A percentile compares a stretch with the other conserved stretches of the same genome.
Evolutionary conservation across 2,797 vertebrate genomes (phyloP).

Genomic region (Otolemur crassicaudatus): DNA sequence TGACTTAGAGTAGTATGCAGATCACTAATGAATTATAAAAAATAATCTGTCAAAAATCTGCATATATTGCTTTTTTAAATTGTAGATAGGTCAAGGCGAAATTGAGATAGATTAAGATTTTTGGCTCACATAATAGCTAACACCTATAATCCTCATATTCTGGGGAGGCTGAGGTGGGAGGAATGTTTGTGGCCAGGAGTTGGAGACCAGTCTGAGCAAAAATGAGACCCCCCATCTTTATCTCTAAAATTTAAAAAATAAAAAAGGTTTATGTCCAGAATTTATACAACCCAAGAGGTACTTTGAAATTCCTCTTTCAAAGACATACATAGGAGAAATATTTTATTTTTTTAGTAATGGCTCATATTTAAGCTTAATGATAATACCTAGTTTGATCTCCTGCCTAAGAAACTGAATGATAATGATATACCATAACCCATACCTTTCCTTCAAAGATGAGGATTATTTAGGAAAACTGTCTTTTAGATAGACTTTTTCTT

Average conservation of each 20-base stretch:
- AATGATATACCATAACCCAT: background rate
- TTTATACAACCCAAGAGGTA: background rate
- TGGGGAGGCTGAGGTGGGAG: background rate
- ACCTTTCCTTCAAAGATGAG: background rate
- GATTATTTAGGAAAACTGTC: background rate
- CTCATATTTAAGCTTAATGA: background rate
- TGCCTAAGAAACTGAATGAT: background rate
- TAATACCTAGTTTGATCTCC: background rate
- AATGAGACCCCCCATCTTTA: background rate
- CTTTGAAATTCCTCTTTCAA: background rate
- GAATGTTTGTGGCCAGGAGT: background rate
- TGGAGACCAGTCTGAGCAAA: background rate
- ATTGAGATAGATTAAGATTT: background rate
- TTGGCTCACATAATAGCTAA: background rate
- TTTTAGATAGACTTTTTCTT: background rate
- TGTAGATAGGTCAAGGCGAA: background rate
- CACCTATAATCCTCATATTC: background rate
- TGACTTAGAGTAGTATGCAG: background rate
- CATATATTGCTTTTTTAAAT: background rate
- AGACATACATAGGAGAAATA: background rate
- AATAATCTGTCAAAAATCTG: background rate
- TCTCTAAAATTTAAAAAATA: background rate
- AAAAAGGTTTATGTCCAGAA: background rate
- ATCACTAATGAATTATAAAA: background rate
- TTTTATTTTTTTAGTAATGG: background rate